These are phyloP conservation scores for Todiramphus saurophagus DNA, from an alignment of 2,113 vertebrate species.

Conservation along the genomic window DNA sequence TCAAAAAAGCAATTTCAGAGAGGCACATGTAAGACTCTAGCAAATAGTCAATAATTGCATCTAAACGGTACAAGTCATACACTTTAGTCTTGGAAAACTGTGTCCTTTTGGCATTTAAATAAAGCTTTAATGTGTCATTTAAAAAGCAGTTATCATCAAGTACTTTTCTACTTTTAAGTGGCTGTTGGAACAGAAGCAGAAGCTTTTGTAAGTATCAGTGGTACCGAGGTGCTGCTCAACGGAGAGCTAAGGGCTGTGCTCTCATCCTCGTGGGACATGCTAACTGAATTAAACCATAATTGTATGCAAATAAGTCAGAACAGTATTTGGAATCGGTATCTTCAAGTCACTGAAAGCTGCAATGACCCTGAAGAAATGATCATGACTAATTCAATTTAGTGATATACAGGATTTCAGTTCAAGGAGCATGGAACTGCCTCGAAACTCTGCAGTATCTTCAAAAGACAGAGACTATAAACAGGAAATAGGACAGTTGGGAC, in stretches of 20 bases:
- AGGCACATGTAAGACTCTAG: not conserved
- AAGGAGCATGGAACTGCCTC: not conserved
- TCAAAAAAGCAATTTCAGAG: not conserved
- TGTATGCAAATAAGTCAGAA: not conserved
- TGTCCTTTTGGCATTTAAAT: not conserved
- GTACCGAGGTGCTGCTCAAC: not conserved
- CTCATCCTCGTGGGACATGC: not conserved
- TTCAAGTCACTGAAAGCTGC: not conserved
- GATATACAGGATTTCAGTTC: not conserved
- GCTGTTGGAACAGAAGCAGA: not conserved
- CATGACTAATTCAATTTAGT: not conserved
- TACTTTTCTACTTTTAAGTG: not conserved
- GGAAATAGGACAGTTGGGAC: not conserved
- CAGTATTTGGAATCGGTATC: not conserved
- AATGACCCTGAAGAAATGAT: not conserved
- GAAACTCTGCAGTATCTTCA: not conserved
- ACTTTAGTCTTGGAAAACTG: not conserved
- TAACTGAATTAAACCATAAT: not conserved
- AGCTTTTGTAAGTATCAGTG: not conserved
- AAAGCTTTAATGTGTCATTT: not conserved
- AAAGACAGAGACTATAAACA: not conserved
- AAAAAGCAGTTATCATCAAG: not conserved
- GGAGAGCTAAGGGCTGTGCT: not conserved
- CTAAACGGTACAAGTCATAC: not conserved
- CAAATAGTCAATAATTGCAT: not conserved